Percentiles rank a stretch among this genome's conserved stretches.
Conservation (phyloP, 1,140 invertebrate species). For the Ridgeia piscesae region DNA sequence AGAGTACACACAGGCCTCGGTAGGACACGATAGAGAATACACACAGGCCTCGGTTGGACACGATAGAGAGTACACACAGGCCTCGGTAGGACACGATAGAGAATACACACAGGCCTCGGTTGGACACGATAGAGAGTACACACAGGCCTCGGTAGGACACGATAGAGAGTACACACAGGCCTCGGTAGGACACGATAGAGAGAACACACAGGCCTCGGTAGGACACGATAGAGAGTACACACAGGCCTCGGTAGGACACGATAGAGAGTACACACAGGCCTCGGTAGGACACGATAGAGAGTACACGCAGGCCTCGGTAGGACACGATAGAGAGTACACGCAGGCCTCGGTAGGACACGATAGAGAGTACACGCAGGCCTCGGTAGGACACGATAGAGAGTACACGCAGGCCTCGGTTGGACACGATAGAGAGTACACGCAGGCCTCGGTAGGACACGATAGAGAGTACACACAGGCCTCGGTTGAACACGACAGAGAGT, state of each 20-base stretch:
- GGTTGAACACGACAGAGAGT: no score
- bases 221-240: not conserved
- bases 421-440: not conserved
- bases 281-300: not conserved
- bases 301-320: no score
- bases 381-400: not conserved
- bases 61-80: no score
- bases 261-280: no score
- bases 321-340: not conserved
- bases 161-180: not conserved
- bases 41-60: no score
- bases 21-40: not conserved
- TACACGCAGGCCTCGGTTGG: no score
- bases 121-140: no score
- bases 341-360: no score
- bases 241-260: no score
- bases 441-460: not conserved
- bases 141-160: no score
- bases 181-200: not conserved
- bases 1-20: not conserved
- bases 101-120: no score
- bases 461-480: not conserved
- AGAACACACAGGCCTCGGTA: no score
- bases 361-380: not conserved
- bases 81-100: not conserved